Evolutionary conservation across 2,113 vertebrate species (phyloP).

Genomic region (Mellivora capensis): DNA sequence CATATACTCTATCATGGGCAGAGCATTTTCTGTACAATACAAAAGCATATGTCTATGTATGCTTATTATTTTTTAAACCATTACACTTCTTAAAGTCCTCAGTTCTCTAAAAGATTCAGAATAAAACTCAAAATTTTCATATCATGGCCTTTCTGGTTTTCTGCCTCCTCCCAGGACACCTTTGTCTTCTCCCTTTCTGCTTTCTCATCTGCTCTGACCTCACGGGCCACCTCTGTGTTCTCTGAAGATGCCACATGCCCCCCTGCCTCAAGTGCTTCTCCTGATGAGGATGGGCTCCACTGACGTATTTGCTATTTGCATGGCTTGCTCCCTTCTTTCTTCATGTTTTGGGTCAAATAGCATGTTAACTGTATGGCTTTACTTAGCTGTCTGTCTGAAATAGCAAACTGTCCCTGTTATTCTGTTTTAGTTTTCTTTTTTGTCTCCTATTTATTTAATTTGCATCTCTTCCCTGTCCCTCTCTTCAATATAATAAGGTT

Average conservation of each 20-base stretch:
- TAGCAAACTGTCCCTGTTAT: background rate
- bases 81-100: background rate
- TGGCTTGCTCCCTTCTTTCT: background rate
- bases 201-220: background rate
- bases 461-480: background rate
- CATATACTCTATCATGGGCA: background rate
- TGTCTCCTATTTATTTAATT: background rate
- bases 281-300: background rate
- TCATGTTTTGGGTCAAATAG: background rate
- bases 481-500: background rate
- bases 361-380: background rate
- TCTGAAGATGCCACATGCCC: background rate
- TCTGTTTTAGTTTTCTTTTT: background rate
- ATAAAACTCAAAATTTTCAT: background rate
- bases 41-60: background rate
- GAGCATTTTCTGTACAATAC: background rate
- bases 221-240: background rate
- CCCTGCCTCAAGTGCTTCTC: too few relatives aligned
- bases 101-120: background rate
- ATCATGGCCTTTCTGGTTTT: background rate
- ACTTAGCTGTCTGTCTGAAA: background rate
- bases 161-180: accelerated
- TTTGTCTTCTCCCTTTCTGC: background rate
- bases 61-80: background rate
- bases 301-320: background rate